Evolutionary conservation across 2,113 vertebrate genomes (phyloP).

Genomic region (Calypte anna): DNA sequence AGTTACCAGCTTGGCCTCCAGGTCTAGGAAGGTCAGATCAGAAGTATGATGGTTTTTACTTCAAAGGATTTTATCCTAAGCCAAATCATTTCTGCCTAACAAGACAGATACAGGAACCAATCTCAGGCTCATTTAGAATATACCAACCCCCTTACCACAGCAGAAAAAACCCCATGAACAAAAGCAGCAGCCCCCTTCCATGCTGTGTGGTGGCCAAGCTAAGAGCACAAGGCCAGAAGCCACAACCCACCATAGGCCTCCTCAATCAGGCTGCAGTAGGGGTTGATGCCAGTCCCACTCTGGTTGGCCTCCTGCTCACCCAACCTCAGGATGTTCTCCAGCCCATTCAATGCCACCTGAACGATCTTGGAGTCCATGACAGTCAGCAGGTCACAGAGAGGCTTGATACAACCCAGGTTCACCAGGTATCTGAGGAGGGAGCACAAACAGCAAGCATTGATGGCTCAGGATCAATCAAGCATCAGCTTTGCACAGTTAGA

Average conservation of each 20-base stretch:
- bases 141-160: rapidly evolving
- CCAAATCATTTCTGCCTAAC: background rate
- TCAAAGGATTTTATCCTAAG: background rate
- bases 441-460: background rate
- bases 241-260: conserved; percentile 89
- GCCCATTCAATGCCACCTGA: conserved; percentile 92
- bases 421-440: conserved; percentile 87
- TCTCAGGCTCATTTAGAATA: rapidly evolving
- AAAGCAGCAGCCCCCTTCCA: background rate
- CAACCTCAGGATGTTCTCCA: conserved; percentile 95
- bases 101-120: background rate
- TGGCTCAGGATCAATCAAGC: background rate
- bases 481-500: background rate
- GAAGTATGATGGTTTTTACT: background rate
- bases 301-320: conserved; percentile 96
- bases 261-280: conserved; percentile 96
- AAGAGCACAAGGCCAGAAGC: background rate
- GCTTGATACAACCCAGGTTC: conserved; percentile 95
- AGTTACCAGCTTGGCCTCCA: background rate
- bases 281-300: conserved; percentile 88
- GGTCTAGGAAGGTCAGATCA: background rate
- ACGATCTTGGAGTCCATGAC: conserved; percentile 99
- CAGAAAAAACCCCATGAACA: background rate
- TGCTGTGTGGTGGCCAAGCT: background rate
- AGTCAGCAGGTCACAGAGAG: conserved; percentile 93